Percentiles rank a stretch among this genome's conserved stretches.
Conservation (phyloP, 2,797 vertebrate species). For the Emydoidea blandingii region DNA sequence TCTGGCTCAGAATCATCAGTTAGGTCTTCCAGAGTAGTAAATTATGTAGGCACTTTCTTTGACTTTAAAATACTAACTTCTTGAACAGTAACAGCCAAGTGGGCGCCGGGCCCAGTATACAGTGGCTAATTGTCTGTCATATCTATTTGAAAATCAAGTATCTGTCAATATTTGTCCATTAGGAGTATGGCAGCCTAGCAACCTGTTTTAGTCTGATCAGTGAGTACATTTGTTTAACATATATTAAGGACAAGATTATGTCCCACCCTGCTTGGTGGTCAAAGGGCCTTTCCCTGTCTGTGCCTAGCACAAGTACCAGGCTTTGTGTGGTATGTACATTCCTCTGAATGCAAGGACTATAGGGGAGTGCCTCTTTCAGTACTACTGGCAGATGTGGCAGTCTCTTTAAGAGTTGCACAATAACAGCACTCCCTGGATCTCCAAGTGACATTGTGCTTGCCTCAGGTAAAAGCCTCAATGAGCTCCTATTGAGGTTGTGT, state of each 20-base stretch:
- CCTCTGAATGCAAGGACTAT: not conserved
- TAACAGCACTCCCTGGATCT: not conserved
- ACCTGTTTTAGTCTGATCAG: slow-evolving; percentile 2
- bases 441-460: not conserved
- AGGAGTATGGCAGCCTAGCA: not conserved
- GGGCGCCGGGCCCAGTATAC: not conserved
- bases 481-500: not conserved
- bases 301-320: not conserved
- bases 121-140: not conserved
- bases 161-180: slow-evolving; percentile 16
- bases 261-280: not conserved
- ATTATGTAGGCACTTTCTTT: not conserved
- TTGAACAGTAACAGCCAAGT: not conserved
- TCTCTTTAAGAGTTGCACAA: not conserved
- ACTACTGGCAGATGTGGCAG: not conserved
- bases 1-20: not conserved
- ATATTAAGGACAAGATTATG: not conserved
- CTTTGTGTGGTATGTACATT: not conserved
- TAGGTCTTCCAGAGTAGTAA: not conserved
- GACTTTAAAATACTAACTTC: not conserved
- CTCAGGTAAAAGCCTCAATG: not conserved
- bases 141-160: not conserved
- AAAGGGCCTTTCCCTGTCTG: not conserved
- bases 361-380: not conserved
- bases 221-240: slow-evolving; percentile 14